Base-by-base conservation (phyloP, 2,113 vertebrate genomes). In the Emydura subglobosa region DNA sequence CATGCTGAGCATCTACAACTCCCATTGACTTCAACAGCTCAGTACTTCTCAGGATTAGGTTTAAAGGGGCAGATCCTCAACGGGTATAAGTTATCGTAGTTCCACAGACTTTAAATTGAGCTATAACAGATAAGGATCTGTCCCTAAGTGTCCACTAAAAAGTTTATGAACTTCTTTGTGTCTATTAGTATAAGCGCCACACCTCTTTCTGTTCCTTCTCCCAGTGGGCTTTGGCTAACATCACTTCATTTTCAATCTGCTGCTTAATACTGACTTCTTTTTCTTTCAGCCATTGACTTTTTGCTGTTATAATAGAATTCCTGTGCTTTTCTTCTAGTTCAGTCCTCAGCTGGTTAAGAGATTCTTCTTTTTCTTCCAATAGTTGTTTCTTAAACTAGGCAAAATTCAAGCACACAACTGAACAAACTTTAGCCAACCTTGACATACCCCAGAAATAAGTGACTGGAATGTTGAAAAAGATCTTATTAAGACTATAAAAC, bases 161-260 rank as follows among this genome's bases (percentile, higher is more conserved):
- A 2, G 7, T 54, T 57, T 19, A 17, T 49, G 65, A 24, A 21
- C 19, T 47, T 34, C 47, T 42, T 13, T 27, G 10, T 76, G 25
- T 42, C 5, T 6, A 54, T 54, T n/a, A 47, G 27, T 47, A 5
- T 4, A 83, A 91, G n/a, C 47, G 53, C 16, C 94, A 84, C 8
- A 99, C 99, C 98, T 98, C 95, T 92, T 98, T 97, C 82, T 98
- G 97, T 79, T 99, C 98, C 24, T 98, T 98, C 59, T 98, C 97
- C 98, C 98, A 99, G 6, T 68, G 87, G 79, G 96, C 94, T 96
- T 97, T 98, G 68, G 97, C 97, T 57, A 96, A 93, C 12, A 94
- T 94, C 87, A 99, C 89, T 51, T 98, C 97, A n/a, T 96, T 95
- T 85, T 97, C 95, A 96, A 98, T 79, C 49, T 97, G 97, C 92